Base-by-base conservation (phyloP, 1,140 invertebrate species). In the Notospermus geniculatus region DNA sequence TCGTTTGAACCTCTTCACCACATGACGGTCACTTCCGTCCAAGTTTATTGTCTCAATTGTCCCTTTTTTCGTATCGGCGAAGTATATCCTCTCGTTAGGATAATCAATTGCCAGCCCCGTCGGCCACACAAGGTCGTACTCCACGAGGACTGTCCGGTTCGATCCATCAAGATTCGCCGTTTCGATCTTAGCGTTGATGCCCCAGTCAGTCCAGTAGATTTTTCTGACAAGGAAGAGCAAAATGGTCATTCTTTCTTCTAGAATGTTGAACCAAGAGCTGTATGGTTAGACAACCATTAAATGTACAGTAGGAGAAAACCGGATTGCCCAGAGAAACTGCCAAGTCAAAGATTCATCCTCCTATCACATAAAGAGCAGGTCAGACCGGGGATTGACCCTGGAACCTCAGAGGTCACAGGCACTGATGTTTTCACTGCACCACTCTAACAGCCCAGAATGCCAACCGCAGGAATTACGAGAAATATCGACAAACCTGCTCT, bases 151-250 rank as follows among this genome's bases (percentile, higher is more conserved):
- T 60, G 88, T 85, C 2, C 93, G 83, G 71, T 91, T 89, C 0
- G 87, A 90, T 0, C 96, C 96, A 71, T 98, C 95, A 89, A 98
- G 92, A 91, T 93, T 96, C 19, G 91, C 86, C 22, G 93, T 83
- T 83, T 98, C 95, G 65, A 99, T 98, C 77, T 96, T 97, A 1
- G 77, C 66, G 30, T 73, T 72, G 5, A 67, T 56, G 1, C 82
- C 82, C 61, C 77, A 71, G 63, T 84, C 80, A 30, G 82, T 80
- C 82, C 83, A 85, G 68, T 68, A 83, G 43, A 82, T 70, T 68
- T 71, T 76, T 29, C 71, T 76, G 57, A 39, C n/a, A n/a, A 1
- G 19, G 32, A 15, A 57, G 50, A 57, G 36, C 2, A 87, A 79
- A 1, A 84, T n/a, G n/a, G n/a, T n/a, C n/a, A n/a, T n/a, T n/a